Conservation (phyloP, 2,888 invertebrate species). For the Erebia palarica region DNA sequence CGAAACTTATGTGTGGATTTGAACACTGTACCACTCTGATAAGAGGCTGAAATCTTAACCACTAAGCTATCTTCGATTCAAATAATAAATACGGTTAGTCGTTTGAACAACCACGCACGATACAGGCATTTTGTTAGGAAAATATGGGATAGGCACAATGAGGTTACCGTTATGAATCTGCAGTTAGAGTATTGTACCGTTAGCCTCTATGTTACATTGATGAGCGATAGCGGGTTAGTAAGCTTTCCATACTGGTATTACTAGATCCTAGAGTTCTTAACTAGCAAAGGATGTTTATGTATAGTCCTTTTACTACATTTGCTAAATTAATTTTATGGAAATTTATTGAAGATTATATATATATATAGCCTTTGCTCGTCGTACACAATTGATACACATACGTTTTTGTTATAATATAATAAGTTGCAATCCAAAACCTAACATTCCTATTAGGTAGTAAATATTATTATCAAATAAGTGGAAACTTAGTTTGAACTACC, state of each 20-base stretch:
- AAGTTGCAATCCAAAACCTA: too few species aligned
- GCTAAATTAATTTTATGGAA: too few species aligned
- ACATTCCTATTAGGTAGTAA: too few species aligned
- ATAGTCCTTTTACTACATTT: too few species aligned
- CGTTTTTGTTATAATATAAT: too few species aligned
- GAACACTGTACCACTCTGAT: neutral
- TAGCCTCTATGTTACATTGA: constrained; percentile 15
- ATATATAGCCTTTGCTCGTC: too few species aligned
- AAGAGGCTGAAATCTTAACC: neutral
- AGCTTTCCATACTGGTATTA: neutral
- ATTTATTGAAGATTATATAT: too few species aligned
- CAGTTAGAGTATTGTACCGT: constrained; percentile 36
- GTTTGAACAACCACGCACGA: constrained; percentile 33
- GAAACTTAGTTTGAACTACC: too few species aligned
- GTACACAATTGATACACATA: too few species aligned
- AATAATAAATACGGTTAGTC: constrained; percentile 22
- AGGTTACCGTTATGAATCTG: constrained; percentile 40
- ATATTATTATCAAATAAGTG: too few species aligned
- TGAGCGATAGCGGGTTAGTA: constrained; percentile 24
- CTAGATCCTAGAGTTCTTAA: neutral
- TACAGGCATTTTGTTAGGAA: constrained; percentile 37
- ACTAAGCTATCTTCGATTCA: neutral
- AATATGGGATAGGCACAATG: constrained; percentile 36
- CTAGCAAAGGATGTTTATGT: too few species aligned
- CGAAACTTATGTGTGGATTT: neutral